Percentiles rank a stretch among this genome's conserved stretches.
Evolutionary conservation across 2,888 invertebrate genomes (phyloP).

Genomic region (Pterobdella sp.): DNA sequence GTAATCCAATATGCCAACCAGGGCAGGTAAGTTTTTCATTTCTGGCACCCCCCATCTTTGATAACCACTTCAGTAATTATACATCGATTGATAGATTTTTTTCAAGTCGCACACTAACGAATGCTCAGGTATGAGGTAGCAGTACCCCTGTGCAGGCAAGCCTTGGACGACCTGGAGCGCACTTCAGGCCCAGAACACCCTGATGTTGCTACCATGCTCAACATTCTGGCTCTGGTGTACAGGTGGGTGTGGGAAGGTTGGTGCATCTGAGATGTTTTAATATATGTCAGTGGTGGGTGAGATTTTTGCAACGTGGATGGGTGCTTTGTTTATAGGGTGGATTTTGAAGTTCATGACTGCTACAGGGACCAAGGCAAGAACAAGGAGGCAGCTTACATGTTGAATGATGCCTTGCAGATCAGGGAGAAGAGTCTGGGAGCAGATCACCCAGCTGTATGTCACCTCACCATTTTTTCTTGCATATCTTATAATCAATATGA

Average conservation of each 20-base stretch:
- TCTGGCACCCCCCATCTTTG: too few relatives aligned
- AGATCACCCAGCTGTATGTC: constrained; percentile 84
- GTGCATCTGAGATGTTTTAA: background rate
- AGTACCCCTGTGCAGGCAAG: constrained; percentile 98
- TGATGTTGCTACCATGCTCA: constrained; percentile 98
- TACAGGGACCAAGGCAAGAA: constrained; percentile 94
- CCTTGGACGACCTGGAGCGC: constrained; percentile 95
- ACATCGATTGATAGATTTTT: too few relatives aligned
- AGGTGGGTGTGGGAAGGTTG: constrained; percentile 48
- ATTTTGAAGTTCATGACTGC: background rate
- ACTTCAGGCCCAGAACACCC: constrained; percentile 98
- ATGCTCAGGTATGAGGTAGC: constrained; percentile 72
- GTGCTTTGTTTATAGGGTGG: background rate
- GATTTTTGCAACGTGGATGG: background rate
- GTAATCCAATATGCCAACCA: constrained; percentile 99
- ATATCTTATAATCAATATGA: background rate
- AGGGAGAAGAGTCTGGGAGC: constrained; percentile 96
- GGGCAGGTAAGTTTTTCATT: constrained; percentile 59
- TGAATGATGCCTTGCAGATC: constrained; percentile 95
- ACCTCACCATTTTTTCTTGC: background rate
- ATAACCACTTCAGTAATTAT: too few relatives aligned
- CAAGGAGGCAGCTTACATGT: constrained; percentile 87
- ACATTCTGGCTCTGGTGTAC: constrained; percentile 91
- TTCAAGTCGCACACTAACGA: too few relatives aligned
- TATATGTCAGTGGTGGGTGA: background rate